Evolutionary conservation across 2,113 vertebrate genomes (phyloP), one percentile per base, ranked within the genome.

Genomic region (Romanogobio albipinnatus): DNA sequence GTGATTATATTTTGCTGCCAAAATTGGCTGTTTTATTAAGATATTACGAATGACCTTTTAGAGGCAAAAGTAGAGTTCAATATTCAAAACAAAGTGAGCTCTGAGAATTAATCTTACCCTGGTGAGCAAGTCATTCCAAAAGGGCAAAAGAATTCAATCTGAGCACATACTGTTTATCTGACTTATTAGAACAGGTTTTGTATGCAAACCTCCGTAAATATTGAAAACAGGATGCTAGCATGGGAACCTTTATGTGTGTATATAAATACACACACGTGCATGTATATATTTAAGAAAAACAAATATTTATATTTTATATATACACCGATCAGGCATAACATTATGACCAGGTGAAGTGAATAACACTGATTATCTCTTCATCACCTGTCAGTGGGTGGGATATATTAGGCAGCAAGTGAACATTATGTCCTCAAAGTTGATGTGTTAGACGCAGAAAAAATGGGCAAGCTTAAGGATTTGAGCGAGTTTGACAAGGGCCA

Each of bases 31-130:
- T 64, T 80, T 80, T 80, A 62, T 80, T 80, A 80, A 80, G 77
- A 81, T 81, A 33, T 51, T 33, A 81, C 0, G 4, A 81, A 81
- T 68, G 61, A 81, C 62, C 61, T 68, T 81, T 33, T 11, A 49
- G 74, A 36, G 26, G 61, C 76, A 62, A 79, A 79, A 43, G 39
- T 24, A 62, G 58, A 79, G 36, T 26, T 62, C 76, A 62, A 62
- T 79, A 61, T 79, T 79, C 76, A 61, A 79, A 79, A 62, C n/a
- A 79, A 43, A 79, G 7, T 45, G n/a, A 79, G 76, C 76, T 26
- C n/a, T 0, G 22, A 79, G n/a, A 79, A 62, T 61, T 79, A 39
- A 61, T 24, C 76, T 15, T 26, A 79, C 22, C 33, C 19, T 3
- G 19, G 53, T 45, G 76, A 62, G 56, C 45, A n/a, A 62, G 36